Evolutionary conservation across 2,888 invertebrate genomes (phyloP).

Genomic region (Latrodectus hesperus): DNA sequence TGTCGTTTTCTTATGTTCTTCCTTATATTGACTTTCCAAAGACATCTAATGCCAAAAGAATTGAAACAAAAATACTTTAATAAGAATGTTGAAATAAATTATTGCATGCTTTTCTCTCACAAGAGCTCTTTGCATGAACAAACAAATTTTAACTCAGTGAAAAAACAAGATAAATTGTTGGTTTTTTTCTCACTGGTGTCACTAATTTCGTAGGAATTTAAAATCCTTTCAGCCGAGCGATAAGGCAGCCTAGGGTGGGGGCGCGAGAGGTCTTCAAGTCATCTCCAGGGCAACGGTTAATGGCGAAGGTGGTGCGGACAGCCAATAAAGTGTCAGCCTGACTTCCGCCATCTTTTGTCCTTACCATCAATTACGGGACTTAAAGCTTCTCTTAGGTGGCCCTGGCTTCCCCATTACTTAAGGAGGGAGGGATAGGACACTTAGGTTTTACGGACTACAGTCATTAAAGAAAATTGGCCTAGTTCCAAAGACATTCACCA

Average conservation of each 20-base stretch:
- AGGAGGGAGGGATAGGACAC: constrained; percentile 39
- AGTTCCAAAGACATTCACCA: constrained; percentile 53
- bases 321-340: constrained; percentile 68
- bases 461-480: constrained; percentile 68
- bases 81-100: too few species aligned
- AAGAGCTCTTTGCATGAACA: too few species aligned
- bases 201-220: too few species aligned
- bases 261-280: constrained; percentile 51
- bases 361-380: constrained; percentile 66
- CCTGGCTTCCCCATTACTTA: constrained; percentile 60
- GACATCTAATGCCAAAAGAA: too few species aligned
- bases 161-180: too few species aligned
- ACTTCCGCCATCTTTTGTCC: constrained; percentile 68
- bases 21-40: too few species aligned
- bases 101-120: too few species aligned
- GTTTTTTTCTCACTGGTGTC: too few species aligned
- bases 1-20: too few species aligned
- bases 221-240: constrained; percentile 12
- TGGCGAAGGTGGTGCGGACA: constrained; percentile 64
- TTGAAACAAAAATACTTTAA: too few species aligned
- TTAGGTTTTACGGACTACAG: constrained; percentile 59
- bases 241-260: constrained; percentile 33
- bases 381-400: constrained; percentile 61
- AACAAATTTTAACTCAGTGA: too few species aligned
- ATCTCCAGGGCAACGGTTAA: constrained; percentile 67